phyloP scores from a whole-genome alignment of 2,888 invertebrate genomes.

The Plusia festucae region DNA sequence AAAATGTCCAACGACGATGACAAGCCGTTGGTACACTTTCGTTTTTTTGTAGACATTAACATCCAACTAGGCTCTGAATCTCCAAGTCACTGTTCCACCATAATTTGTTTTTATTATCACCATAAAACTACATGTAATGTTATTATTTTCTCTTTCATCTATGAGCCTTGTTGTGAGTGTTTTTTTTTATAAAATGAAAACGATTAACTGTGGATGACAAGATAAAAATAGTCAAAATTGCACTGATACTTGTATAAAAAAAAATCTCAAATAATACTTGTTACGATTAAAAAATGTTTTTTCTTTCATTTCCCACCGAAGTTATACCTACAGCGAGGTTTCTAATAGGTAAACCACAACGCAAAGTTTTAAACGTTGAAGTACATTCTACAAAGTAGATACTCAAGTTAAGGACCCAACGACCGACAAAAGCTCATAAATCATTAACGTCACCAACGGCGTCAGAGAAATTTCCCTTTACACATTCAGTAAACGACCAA shows the following conservation, averaged over 20 bases:
- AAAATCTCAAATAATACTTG: no score
- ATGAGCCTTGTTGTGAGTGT: not conserved
- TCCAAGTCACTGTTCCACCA: slow-evolving; percentile 8
- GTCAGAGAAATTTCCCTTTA: slow-evolving; percentile 70
- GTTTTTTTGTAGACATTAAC: slow-evolving; percentile 40
- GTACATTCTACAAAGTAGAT: slow-evolving; percentile 39
- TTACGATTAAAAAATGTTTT: no score
- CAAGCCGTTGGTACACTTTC: slow-evolving; percentile 46
- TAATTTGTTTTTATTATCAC: slow-evolving; percentile 7
- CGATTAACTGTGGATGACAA: no score
- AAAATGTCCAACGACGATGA: slow-evolving; percentile 26
- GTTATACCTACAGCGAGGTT: no score
- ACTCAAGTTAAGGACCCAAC: slow-evolving; percentile 42
- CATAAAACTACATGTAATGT: not conserved
- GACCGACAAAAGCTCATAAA: slow-evolving; percentile 59
- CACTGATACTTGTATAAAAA: no score
- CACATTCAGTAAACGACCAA: slow-evolving; percentile 70
- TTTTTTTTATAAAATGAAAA: no score
- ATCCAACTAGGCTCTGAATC: slow-evolving; percentile 25
- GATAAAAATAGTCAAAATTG: no score
- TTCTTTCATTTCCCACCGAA: not conserved
- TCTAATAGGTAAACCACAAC: not conserved
- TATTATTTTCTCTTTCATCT: slow-evolving; percentile 5
- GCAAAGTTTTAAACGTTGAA: slow-evolving; percentile 23
- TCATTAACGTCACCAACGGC: slow-evolving; percentile 59